Conservation (phyloP, 2,888 invertebrate species). For the Theodoxus fluviatilis region DNA sequence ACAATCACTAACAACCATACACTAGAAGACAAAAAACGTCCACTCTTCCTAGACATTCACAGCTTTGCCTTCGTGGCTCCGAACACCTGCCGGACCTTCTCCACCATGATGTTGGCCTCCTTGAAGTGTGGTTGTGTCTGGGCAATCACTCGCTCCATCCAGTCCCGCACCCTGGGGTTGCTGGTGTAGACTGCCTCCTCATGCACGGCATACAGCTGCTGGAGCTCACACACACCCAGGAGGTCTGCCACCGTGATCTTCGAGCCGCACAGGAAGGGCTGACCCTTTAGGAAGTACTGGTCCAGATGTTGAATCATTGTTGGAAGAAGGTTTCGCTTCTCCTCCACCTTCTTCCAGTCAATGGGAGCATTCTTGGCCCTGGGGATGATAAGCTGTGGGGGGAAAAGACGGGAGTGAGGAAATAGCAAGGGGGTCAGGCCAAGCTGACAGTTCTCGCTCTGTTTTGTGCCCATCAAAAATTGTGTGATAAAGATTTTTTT, state of each 20-base stretch:
- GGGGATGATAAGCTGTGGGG: constrained; percentile 53
- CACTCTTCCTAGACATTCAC: too few species aligned
- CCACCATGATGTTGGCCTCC: constrained; percentile 46
- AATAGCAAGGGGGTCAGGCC: too few species aligned
- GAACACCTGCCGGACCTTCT: constrained; percentile 38
- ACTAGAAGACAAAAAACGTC: too few species aligned
- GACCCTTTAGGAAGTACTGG: constrained; percentile 49
- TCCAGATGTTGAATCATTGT: constrained; percentile 44
- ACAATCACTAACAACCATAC: too few species aligned
- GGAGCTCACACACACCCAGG: constrained; percentile 56
- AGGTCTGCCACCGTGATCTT: constrained; percentile 60
- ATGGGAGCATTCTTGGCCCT: constrained; percentile 43
- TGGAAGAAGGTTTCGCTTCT: constrained; percentile 36
- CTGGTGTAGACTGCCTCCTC: constrained; percentile 48
- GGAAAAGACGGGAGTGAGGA: too few species aligned
- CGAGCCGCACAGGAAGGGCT: constrained; percentile 49
- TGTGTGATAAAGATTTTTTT: too few species aligned
- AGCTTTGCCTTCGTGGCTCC: too few species aligned
- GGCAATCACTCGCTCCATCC: constrained; percentile 52
- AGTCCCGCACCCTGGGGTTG: constrained; percentile 47
- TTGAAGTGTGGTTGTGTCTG: constrained; percentile 49
- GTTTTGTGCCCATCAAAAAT: too few species aligned
- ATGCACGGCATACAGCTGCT: constrained; percentile 51
- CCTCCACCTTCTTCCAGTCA: constrained; percentile 43
- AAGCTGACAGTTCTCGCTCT: not conserved